Conservation (phyloP, 2,113 vertebrate genomes). For the Cygnus atratus region DNA sequence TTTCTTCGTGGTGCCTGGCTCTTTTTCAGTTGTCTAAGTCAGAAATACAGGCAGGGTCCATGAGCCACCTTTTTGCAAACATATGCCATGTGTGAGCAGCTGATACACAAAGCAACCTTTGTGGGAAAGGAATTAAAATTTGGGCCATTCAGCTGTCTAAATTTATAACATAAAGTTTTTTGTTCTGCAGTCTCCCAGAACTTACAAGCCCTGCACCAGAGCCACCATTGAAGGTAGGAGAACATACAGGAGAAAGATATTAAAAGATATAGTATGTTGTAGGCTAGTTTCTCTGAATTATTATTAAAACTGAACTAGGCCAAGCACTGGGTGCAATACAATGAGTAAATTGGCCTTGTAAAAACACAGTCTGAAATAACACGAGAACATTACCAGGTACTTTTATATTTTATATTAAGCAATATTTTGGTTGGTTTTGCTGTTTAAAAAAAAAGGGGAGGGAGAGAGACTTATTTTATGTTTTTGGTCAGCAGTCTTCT, state of each 20-base stretch:
- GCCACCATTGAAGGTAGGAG: slow-evolving; percentile 88
- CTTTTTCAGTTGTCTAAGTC: not conserved
- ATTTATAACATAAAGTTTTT: slow-evolving; percentile 25
- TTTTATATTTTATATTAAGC: not conserved
- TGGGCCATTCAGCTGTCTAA: not conserved
- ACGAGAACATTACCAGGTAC: not conserved
- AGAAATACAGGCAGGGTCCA: not conserved
- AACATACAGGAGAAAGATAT: not conserved
- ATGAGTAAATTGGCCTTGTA: not conserved
- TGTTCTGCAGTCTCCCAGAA: slow-evolving; percentile 84
- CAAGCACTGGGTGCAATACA: not conserved
- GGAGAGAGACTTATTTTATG: not conserved
- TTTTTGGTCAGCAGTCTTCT: not conserved
- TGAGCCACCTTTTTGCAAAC: not conserved
- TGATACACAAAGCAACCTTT: slow-evolving; percentile 6
- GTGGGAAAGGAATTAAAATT: not conserved
- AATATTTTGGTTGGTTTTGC: slow-evolving; percentile 3
- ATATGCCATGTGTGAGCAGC: not conserved
- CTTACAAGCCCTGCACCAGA: slow-evolving; percentile 75
- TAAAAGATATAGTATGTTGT: not conserved
- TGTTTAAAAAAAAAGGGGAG: not conserved
- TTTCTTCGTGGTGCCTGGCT: not conserved
- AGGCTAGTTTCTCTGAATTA: not conserved
- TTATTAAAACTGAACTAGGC: not conserved
- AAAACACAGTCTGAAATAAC: not conserved